A percentile compares a stretch with the other conserved stretches of the same genome.
These are phyloP conservation scores for Rotaria socialis DNA, from an alignment of 2,888 invertebrate genomes.

Conservation along the genomic window DNA sequence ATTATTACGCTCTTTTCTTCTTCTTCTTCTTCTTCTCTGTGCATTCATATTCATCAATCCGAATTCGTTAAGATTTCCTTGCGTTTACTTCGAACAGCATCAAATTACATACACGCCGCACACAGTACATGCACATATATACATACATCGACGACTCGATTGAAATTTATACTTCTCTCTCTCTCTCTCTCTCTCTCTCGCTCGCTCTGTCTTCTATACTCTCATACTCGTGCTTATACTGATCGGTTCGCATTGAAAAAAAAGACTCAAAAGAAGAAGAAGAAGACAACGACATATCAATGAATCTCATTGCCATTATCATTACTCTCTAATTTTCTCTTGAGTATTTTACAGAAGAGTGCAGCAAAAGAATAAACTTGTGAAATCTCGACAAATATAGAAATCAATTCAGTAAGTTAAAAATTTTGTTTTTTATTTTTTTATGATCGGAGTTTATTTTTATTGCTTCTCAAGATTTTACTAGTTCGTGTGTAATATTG, in stretches of 20 bases:
- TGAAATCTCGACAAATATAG: not conserved
- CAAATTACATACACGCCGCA: not conserved
- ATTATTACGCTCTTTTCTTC: not conserved
- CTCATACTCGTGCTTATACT: not conserved
- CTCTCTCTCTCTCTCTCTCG: not conserved
- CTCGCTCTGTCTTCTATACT: not conserved
- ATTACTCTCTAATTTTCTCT: not conserved
- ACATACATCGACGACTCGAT: not conserved
- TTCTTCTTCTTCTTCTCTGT: not conserved
- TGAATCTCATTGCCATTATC: not conserved
- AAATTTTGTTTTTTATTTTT: not conserved
- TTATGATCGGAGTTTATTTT: not conserved
- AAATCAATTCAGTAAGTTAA: not conserved
- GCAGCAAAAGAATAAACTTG: not conserved
- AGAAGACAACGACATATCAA: not conserved
- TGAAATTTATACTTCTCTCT: slow-evolving; percentile 5
- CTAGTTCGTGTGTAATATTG: not conserved
- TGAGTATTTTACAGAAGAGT: not conserved
- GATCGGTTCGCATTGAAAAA: not conserved
- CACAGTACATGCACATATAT: not conserved
- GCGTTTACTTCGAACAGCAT: not conserved
- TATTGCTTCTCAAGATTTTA: not conserved
- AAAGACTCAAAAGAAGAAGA: not conserved
- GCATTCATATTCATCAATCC: not conserved
- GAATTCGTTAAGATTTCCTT: slow-evolving; percentile 19